Evolutionary conservation across 2,888 invertebrate species (phyloP).

Genomic region (Pollenia labialis): DNA sequence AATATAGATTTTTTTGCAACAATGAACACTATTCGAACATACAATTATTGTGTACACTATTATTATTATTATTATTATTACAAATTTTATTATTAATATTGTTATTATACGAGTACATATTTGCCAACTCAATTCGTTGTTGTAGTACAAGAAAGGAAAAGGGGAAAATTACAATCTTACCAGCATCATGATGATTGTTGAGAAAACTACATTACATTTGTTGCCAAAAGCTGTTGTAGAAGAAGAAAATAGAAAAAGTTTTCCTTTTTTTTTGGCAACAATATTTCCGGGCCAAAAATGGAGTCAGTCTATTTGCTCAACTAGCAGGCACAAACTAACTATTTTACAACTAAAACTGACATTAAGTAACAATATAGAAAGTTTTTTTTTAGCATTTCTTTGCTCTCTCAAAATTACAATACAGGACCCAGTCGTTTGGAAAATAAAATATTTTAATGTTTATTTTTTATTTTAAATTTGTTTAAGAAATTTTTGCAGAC

Average conservation of each 20-base stretch:
- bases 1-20: constrained; percentile 29
- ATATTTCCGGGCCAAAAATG: constrained; percentile 40
- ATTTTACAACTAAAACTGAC: constrained; percentile 8
- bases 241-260: background rate
- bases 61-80: constrained; percentile 31
- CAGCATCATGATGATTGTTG: constrained; percentile 45
- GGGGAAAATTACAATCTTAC: background rate
- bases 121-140: background rate
- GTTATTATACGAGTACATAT: constrained; percentile 32
- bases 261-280: constrained; percentile 40
- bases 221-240: constrained; percentile 31
- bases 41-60: constrained; percentile 21
- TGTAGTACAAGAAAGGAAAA: background rate
- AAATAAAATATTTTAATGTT: no score
- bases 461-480: no score
- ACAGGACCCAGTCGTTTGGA: no score
- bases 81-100: constrained; percentile 42
- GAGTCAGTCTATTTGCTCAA: constrained; percentile 23
- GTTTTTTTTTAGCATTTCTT: background rate
- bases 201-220: constrained; percentile 46
- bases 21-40: constrained; percentile 38
- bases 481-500: no score
- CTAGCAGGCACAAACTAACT: constrained; percentile 1
- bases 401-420: background rate
- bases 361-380: constrained; percentile 27